Conservation (phyloP, 64 coral and sea anemone genomes). For the Dendronephthya gigantea region DNA sequence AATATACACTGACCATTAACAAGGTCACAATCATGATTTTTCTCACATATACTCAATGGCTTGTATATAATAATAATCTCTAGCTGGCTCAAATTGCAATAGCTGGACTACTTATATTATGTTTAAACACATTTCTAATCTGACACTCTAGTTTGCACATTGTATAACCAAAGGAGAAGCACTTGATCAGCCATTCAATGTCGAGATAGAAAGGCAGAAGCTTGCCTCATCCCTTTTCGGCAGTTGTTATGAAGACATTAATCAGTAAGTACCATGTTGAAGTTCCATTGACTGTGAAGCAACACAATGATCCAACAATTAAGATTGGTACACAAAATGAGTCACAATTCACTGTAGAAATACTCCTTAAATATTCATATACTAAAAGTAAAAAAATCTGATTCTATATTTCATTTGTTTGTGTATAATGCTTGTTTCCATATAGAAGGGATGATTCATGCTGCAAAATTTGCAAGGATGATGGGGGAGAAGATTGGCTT, state of each 20-base stretch:
- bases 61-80: no score
- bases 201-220: background rate
- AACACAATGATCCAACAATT: background rate
- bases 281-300: background rate
- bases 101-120: background rate
- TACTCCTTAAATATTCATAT: background rate
- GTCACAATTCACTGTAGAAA: background rate
- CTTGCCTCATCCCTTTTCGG: background rate
- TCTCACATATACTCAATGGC: no score
- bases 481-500: background rate
- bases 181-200: background rate
- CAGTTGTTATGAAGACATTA: constrained; percentile 6
- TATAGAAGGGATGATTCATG: background rate
- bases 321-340: background rate
- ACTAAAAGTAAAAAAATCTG: no score
- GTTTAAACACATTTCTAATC: background rate
- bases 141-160: background rate
- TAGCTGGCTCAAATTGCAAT: no score
- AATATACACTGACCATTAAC: no score
- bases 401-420: no score
- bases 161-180: background rate
- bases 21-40: no score
- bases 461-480: background rate
- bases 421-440: no score
- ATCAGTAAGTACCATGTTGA: background rate